Evolutionary conservation across 2,888 invertebrate genomes (phyloP).

Genomic region (Sinelater perroti): DNA sequence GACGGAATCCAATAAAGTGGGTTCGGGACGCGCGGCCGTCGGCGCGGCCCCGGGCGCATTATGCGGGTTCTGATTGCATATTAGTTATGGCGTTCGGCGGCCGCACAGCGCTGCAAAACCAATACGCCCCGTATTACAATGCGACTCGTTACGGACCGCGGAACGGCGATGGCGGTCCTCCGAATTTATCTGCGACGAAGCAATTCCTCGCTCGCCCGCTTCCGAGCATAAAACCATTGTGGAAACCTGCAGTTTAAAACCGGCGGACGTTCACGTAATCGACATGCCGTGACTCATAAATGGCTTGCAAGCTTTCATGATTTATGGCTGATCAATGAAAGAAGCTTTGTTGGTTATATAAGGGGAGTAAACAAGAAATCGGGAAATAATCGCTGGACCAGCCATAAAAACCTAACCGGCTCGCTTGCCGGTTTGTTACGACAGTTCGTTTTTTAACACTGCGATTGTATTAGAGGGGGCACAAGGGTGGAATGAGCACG

Average conservation of each 20-base stretch:
- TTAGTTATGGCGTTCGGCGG: slow-evolving; percentile 44
- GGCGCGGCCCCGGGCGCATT: slow-evolving; percentile 36
- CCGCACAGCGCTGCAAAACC: slow-evolving; percentile 39
- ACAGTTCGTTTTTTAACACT: too few relatives aligned
- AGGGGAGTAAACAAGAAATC: too few relatives aligned
- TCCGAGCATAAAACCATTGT: slow-evolving; percentile 9
- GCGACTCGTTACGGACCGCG: slow-evolving; percentile 37
- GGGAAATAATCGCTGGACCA: too few relatives aligned
- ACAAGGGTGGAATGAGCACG: too few relatives aligned
- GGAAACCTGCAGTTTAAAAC: slow-evolving; percentile 1
- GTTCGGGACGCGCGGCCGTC: slow-evolving; percentile 38
- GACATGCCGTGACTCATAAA: neutral
- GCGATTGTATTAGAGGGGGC: too few relatives aligned
- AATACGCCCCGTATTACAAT: slow-evolving; percentile 36
- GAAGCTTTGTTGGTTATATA: too few relatives aligned
- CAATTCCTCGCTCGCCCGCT: neutral
- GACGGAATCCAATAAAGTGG: slow-evolving; percentile 41
- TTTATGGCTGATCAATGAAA: neutral
- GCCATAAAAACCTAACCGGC: too few relatives aligned
- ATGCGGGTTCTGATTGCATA: slow-evolving; percentile 43
- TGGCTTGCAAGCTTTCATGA: neutral
- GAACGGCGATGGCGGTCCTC: slow-evolving; percentile 29
- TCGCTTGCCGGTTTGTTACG: too few relatives aligned
- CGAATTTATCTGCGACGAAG: slow-evolving; percentile 25
- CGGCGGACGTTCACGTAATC: neutral